Conservation (phyloP, 92 coral and sea anemone genomes). For the Virgularia gustaviana region DNA sequence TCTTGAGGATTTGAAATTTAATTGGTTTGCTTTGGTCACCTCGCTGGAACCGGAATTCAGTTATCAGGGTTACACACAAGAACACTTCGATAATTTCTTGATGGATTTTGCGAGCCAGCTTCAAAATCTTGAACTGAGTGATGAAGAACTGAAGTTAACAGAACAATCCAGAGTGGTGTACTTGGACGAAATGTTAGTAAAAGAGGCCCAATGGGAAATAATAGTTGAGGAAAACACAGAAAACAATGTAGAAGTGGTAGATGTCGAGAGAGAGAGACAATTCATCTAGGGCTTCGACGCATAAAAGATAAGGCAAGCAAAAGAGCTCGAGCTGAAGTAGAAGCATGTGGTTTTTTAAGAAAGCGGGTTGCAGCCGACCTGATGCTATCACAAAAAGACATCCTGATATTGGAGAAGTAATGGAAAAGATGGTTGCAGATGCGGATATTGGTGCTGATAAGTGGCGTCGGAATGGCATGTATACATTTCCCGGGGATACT, state of each 20-base stretch:
- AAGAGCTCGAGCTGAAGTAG: slow-evolving; percentile 30
- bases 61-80: slow-evolving; percentile 28
- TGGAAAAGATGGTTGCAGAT: slow-evolving; percentile 48
- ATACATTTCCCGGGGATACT: slow-evolving; percentile 53
- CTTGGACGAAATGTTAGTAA: slow-evolving; percentile 20
- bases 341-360: slow-evolving; percentile 14
- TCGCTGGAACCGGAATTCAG: slow-evolving; percentile 24
- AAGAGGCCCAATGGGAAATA: slow-evolving; percentile 3
- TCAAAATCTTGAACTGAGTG: slow-evolving; percentile 37
- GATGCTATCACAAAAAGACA: too few relatives aligned
- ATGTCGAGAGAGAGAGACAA: too few relatives aligned
- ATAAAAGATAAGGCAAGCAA: slow-evolving; percentile 35
- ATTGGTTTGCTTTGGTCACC: slow-evolving; percentile 54
- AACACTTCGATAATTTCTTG: slow-evolving; percentile 45
- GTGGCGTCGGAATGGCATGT: slow-evolving; percentile 62
- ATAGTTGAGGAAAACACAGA: too few relatives aligned
- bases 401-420: slow-evolving; percentile 56
- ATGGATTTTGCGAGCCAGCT: slow-evolving; percentile 47
- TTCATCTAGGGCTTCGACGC: too few relatives aligned
- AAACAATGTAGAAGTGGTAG: too few relatives aligned
- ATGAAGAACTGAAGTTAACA: slow-evolving; percentile 31
- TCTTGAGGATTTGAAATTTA: slow-evolving; percentile 36
- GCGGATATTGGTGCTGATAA: slow-evolving; percentile 52
- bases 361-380: too few relatives aligned
- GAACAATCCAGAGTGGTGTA: slow-evolving; percentile 52